Conservation (phyloP, 2,113 vertebrate species). For the Burhinus oedicnemus region DNA sequence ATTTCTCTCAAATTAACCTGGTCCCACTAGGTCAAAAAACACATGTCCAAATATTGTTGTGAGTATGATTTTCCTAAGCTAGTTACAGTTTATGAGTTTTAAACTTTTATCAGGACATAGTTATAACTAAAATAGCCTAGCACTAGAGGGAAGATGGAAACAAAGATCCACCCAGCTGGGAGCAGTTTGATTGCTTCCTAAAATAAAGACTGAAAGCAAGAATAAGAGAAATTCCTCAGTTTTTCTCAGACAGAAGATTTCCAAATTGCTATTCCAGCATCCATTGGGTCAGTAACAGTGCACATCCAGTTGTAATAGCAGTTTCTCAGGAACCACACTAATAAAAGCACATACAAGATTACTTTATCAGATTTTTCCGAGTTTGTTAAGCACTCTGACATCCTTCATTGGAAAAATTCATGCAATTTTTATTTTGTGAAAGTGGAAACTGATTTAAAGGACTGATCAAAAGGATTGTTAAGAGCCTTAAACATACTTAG, state of each 20-base stretch:
- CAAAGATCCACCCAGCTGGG: conserved; percentile 32
- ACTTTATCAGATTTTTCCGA: conserved; percentile 14
- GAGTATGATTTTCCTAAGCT: neutral
- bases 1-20: neutral
- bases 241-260: conserved; percentile 46
- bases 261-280: conserved; percentile 25
- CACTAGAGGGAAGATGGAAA: conserved; percentile 6
- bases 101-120: neutral
- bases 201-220: conserved; percentile 36
- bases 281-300: neutral
- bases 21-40: neutral
- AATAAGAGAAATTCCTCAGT: conserved; percentile 10
- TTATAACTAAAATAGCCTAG: conserved; percentile 16
- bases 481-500: neutral
- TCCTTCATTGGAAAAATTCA: conserved; percentile 4
- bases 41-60: neutral
- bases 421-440: neutral
- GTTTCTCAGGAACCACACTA: neutral
- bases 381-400: neutral
- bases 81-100: neutral
- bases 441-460: neutral
- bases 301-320: neutral
- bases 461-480: neutral
- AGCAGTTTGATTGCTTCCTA: conserved; percentile 45
- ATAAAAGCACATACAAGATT: conserved; percentile 15